Evolutionary conservation across 2,113 vertebrate genomes (phyloP), one percentile per base, ranked within the genome.

Genomic region (Psittacula cyanocephala): DNA sequence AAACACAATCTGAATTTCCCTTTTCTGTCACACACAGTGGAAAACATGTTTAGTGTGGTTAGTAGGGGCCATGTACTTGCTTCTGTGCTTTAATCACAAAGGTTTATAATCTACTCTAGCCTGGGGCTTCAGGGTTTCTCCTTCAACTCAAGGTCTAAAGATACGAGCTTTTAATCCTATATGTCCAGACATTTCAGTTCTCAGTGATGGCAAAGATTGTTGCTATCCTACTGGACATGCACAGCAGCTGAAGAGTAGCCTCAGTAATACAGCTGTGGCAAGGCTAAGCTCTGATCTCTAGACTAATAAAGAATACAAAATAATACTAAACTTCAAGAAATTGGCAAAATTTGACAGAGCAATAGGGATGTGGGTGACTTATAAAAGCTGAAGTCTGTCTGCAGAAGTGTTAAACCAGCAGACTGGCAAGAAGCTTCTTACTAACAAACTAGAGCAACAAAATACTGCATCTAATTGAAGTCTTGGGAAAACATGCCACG

Each of bases 401-500:
- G n/a, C 28, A 62, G 59, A 82, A 89, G 14, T 33, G 35, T 75
- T 83, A 87, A 88, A 87, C 19, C 35, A 65, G 50, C n/a, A 87
- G 70, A 72, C 10, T 87, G 43, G 33, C 27, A 86, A 83, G 81
- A 88, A 91, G n/a, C 31, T 82, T 91, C 41, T 83, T n/a, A 20
- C n/a, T 52, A 70, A 49, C 27, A 60, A 94, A 75, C 60, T 10
- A 57, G 10, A 82, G 49, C n/a, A 85, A 72, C 43, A 72, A 81
- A 80, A 78, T 72, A 57, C 3, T 72, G 29, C n/a, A 70, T 81
- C 59, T 69, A 55, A 77, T 65, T 27, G 39, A 72, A 3, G 7
- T 50, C 96, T 91, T 86, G 37, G 50, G 35, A 94, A 57, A 89
- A 25, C 17, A 31, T 20, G 13, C 13, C 17, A 29, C 17, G 11